These are phyloP conservation scores for Drosophila ananassae DNA, from an alignment of 1,140 invertebrate species.

Conservation along the genomic window DNA sequence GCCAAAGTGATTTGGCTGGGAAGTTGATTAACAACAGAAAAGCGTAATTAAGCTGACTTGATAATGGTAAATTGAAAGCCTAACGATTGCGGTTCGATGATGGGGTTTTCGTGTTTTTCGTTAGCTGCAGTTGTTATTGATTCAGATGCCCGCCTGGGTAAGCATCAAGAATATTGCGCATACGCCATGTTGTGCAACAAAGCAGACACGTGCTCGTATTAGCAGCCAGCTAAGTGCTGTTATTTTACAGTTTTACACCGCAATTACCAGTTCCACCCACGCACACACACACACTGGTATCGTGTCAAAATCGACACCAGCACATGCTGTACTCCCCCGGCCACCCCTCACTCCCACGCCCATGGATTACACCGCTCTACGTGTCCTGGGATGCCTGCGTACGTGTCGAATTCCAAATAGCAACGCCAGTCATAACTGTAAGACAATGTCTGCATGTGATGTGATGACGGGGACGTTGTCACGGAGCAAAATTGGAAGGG, in stretches of 20 bases:
- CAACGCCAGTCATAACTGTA: conserved; percentile 74
- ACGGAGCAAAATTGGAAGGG: conserved; percentile 21
- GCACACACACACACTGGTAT: conserved; percentile 17
- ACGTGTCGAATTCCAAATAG: conserved; percentile 79
- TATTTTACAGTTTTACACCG: conserved; percentile 79
- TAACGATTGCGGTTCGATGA: conserved; percentile 15
- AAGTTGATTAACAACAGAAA: conserved; percentile 41
- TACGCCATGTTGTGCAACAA: conserved; percentile 52
- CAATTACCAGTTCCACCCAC: conserved; percentile 62
- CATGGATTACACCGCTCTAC: conserved; percentile 51
- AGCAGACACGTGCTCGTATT: conserved; percentile 69
- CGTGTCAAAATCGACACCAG: conserved; percentile 56
- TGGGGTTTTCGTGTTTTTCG: background rate
- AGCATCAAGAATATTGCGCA: conserved; percentile 25
- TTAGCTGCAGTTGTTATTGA: conserved; percentile 21
- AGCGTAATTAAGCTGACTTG: conserved; percentile 21
- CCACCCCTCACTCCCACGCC: conserved; percentile 11
- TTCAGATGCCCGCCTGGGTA: background rate
- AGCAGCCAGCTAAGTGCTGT: conserved; percentile 76
- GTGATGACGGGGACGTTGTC: conserved; percentile 48
- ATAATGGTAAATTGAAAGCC: conserved; percentile 42
- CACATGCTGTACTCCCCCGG: conserved; percentile 12
- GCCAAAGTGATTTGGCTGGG: conserved; percentile 3
- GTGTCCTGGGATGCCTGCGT: conserved; percentile 51
- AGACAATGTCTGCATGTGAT: conserved; percentile 66